A percentile compares a stretch with the other conserved stretches of the same genome.
Evolutionary conservation across 2,888 invertebrate species (phyloP).

Genomic region (Cheilosia soror): DNA sequence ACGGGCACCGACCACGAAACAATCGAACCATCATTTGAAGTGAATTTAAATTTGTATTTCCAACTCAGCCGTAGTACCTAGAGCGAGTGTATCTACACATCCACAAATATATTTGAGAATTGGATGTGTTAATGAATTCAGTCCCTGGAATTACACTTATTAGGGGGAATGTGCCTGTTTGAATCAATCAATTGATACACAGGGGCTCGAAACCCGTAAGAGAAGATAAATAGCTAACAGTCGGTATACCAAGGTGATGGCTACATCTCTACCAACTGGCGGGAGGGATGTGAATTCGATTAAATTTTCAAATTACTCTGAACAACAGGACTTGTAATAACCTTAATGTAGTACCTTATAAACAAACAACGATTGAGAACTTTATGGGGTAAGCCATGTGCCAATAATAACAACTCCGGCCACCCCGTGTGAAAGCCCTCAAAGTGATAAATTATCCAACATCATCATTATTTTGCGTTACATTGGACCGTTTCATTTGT

Average conservation of each 20-base stretch:
- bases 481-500: slow-evolving; percentile 12
- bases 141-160: slow-evolving; percentile 24
- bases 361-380: neutral
- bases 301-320: slow-evolving; percentile 54
- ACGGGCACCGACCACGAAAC: neutral
- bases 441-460: slow-evolving; percentile 44
- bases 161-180: slow-evolving; percentile 6
- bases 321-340: neutral
- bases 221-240: slow-evolving; percentile 22
- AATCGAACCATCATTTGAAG: slow-evolving; percentile 1
- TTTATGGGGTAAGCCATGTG: neutral
- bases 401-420: neutral
- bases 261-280: neutral
- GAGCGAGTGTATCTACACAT: neutral
- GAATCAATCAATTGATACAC: slow-evolving; percentile 34
- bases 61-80: slow-evolving; percentile 4
- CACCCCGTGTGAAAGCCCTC: neutral
- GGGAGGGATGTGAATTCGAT: slow-evolving; percentile 27
- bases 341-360: neutral
- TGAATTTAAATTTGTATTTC: neutral
- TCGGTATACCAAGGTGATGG: neutral
- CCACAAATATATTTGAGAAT: neutral
- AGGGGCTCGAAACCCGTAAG: neutral
- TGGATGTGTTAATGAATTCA: slow-evolving; percentile 36
- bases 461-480: slow-evolving; percentile 55